These are phyloP conservation scores for Drosophila histrio DNA, from an alignment of 2,888 invertebrate genomes.

Conservation along the genomic window DNA sequence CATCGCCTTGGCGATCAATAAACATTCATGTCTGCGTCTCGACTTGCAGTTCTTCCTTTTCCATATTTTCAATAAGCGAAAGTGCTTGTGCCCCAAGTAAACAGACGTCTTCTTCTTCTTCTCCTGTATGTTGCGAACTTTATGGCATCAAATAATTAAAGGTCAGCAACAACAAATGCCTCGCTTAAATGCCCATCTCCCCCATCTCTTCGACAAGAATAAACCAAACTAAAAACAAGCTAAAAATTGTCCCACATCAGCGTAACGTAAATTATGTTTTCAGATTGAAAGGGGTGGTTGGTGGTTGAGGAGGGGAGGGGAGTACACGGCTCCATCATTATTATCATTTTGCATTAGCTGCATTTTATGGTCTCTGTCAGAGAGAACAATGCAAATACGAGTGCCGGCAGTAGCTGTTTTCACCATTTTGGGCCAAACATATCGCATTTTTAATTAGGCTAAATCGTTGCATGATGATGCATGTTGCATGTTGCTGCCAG, in stretches of 20 bases:
- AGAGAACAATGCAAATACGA: slow-evolving; percentile 34
- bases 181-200: slow-evolving; percentile 14
- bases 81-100: slow-evolving; percentile 55
- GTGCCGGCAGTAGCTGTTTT: slow-evolving; percentile 3
- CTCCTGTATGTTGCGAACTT: neutral
- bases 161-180: slow-evolving; percentile 58
- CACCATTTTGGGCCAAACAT: slow-evolving; percentile 11
- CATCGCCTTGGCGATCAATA: slow-evolving; percentile 72
- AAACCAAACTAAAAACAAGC: slow-evolving; percentile 18
- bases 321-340: slow-evolving; percentile 1
- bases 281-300: neutral
- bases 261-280: slow-evolving; percentile 16
- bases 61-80: slow-evolving; percentile 74
- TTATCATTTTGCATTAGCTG: slow-evolving; percentile 37
- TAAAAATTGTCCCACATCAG: slow-evolving; percentile 43
- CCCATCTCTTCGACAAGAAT: neutral
- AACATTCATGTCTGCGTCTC: slow-evolving; percentile 66
- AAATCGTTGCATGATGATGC: slow-evolving; percentile 29
- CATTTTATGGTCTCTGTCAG: slow-evolving; percentile 22
- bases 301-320: neutral
- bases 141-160: slow-evolving; percentile 66
- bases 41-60: slow-evolving; percentile 47
- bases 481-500: slow-evolving; percentile 15
- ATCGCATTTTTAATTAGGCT: slow-evolving; percentile 56
- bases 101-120: slow-evolving; percentile 2